phyloP scores from a whole-genome alignment of 2,113 vertebrate species.

The Egretta garzetta region DNA sequence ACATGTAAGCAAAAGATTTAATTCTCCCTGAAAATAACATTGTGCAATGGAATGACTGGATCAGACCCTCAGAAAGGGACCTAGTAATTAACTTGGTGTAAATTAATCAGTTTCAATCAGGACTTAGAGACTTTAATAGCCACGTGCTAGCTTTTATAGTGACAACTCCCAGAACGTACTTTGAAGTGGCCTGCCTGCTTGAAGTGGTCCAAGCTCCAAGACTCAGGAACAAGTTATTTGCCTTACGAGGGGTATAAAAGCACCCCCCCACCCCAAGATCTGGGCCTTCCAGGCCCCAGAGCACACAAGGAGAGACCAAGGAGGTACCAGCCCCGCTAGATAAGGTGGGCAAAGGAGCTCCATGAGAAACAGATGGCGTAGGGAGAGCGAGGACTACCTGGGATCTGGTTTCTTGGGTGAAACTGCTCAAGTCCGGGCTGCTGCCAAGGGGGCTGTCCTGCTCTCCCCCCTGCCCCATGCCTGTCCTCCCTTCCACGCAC shows the following conservation, averaged over 20 bases:
- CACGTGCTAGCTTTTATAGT: background rate
- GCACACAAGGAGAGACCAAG: background rate
- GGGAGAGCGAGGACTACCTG: background rate
- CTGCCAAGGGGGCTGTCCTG: background rate
- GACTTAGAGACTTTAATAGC: background rate
- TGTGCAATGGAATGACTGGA: background rate
- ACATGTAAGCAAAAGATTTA: background rate
- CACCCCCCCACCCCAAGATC: background rate
- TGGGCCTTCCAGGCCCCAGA: fast-evolving
- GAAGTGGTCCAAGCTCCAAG: background rate
- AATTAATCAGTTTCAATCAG: background rate
- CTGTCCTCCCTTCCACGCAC: background rate
- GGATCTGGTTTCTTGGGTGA: background rate
- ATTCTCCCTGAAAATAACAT: background rate
- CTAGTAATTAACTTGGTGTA: background rate
- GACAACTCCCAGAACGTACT: background rate
- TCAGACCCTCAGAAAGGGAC: background rate
- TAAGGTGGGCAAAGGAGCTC: background rate
- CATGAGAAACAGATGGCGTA: background rate
- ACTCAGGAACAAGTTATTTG: background rate
- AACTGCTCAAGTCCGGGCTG: background rate
- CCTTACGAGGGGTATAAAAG: background rate
- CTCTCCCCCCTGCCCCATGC: background rate
- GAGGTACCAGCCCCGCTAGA: background rate
- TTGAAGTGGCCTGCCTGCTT: background rate